phyloP scores from a whole-genome alignment of 2,888 invertebrate genomes.

The Chloroclysta siterata region DNA sequence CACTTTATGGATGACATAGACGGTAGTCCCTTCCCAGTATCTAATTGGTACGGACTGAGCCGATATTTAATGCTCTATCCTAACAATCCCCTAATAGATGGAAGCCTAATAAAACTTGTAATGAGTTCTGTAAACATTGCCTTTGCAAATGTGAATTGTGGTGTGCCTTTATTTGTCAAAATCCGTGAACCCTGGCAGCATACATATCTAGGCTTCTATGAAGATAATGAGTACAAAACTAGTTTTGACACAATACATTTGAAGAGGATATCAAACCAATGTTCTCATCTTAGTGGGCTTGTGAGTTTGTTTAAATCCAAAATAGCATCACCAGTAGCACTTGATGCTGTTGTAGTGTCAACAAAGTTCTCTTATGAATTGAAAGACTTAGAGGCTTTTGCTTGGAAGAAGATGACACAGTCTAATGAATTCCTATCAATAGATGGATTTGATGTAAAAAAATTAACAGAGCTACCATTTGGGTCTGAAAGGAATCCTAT shows the following conservation, averaged over 20 bases:
- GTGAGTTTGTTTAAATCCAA: slow-evolving; percentile 96
- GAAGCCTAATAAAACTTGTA: slow-evolving; percentile 90
- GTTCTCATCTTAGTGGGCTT: slow-evolving; percentile 92
- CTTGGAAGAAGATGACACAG: slow-evolving; percentile 85
- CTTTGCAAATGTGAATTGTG: slow-evolving; percentile 91
- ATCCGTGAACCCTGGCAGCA: slow-evolving; percentile 92
- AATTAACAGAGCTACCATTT: slow-evolving; percentile 88
- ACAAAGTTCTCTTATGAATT: slow-evolving; percentile 90
- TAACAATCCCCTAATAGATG: slow-evolving; percentile 85
- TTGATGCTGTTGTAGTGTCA: slow-evolving; percentile 89
- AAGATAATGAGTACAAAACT: slow-evolving; percentile 90
- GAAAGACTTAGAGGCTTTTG: slow-evolving; percentile 85
- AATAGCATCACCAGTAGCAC: slow-evolving; percentile 87
- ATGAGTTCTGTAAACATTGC: slow-evolving; percentile 94
- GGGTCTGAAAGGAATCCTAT: slow-evolving; percentile 94
- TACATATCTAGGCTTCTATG: slow-evolving; percentile 91
- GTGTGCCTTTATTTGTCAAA: slow-evolving; percentile 94
- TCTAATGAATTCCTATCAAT: slow-evolving; percentile 78
- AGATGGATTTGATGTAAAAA: slow-evolving; percentile 79
- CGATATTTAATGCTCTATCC: slow-evolving; percentile 92
- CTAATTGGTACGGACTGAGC: slow-evolving; percentile 91
- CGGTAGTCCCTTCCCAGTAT: slow-evolving; percentile 85
- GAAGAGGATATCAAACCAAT: slow-evolving; percentile 91
- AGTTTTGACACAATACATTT: slow-evolving; percentile 96
- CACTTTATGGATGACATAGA: slow-evolving; percentile 72